phyloP scores from a whole-genome alignment of 2,797 vertebrate genomes.

The Malacoraja senta region DNA sequence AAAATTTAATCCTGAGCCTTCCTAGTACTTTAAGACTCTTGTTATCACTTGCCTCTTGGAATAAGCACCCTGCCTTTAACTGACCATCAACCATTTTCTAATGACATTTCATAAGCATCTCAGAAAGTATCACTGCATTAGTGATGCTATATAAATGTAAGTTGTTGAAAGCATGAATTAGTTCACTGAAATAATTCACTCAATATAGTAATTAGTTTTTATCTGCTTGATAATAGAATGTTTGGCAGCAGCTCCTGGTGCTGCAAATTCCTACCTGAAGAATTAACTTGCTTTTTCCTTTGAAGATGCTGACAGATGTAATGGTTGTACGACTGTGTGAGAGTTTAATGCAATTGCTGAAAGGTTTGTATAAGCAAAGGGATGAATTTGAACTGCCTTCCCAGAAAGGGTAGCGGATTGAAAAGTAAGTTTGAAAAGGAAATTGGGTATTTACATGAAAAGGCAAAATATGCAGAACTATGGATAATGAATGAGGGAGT shows the following conservation, averaged over 20 bases:
- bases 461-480: too few relatives aligned
- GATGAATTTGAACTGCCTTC: too few relatives aligned
- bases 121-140: not conserved
- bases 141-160: too few relatives aligned
- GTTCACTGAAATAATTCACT: not conserved
- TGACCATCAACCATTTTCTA: not conserved
- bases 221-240: not conserved
- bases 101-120: not conserved
- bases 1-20: not conserved
- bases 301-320: too few relatives aligned
- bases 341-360: too few relatives aligned
- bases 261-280: not conserved
- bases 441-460: too few relatives aligned
- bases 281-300: not conserved
- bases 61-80: not conserved
- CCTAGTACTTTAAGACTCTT: not conserved
- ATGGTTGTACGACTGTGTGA: too few relatives aligned
- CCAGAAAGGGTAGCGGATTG: too few relatives aligned
- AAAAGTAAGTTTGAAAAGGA: too few relatives aligned
- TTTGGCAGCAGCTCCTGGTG: not conserved
- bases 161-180: not conserved
- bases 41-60: not conserved
- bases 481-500: too few relatives aligned
- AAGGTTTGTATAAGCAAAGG: too few relatives aligned
- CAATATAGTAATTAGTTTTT: not conserved